A percentile compares a stretch with the other conserved stretches of the same genome.
Evolutionary conservation across 30 jellyfish, hydroid and myxozoan species (phyloP).

Genomic region (Calvadosia cruxmelitensis): DNA sequence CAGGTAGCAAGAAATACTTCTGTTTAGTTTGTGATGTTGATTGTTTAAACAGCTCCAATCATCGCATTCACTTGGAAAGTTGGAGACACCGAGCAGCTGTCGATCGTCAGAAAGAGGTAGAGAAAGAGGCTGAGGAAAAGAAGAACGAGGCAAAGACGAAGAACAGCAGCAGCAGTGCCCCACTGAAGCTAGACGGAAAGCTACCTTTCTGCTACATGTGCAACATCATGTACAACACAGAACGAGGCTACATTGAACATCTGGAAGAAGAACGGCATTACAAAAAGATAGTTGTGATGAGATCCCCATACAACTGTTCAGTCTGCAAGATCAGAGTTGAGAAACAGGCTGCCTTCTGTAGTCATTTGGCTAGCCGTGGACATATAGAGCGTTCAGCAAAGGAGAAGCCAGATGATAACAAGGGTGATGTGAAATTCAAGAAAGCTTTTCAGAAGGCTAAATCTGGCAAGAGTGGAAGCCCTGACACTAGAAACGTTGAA

Average conservation of each 20-base stretch:
- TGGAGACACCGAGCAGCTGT: conserved; percentile 91
- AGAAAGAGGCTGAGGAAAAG: conserved; percentile 2
- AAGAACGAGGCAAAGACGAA: not conserved
- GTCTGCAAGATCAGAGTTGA: conserved; percentile 24
- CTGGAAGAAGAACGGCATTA: conserved; percentile 48
- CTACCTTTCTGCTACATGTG: conserved; percentile 57
- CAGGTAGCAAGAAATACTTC: conserved; percentile 2
- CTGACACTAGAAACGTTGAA: not conserved
- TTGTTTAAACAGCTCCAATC: conserved; percentile 43
- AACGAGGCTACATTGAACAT: conserved; percentile 36
- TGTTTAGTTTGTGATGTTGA: conserved; percentile 64
- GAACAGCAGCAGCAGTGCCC: not conserved
- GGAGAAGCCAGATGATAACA: not conserved
- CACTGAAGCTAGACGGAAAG: not conserved
- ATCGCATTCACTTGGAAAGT: conserved; percentile 51
- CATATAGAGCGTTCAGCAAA: conserved; percentile 24
- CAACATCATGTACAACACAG: conserved; percentile 17
- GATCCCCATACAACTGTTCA: conserved; percentile 49
- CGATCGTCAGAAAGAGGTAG: conserved; percentile 36
- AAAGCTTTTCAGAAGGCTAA: conserved; percentile 15
- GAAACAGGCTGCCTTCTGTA: conserved; percentile 25
- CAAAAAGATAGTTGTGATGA: conserved; percentile 20
- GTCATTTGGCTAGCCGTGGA: conserved; percentile 36
- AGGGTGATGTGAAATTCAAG: not conserved
- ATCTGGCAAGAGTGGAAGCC: not conserved